These are phyloP conservation scores for Zophobas morio DNA, from an alignment of 1,140 invertebrate species.

Conservation along the genomic window DNA sequence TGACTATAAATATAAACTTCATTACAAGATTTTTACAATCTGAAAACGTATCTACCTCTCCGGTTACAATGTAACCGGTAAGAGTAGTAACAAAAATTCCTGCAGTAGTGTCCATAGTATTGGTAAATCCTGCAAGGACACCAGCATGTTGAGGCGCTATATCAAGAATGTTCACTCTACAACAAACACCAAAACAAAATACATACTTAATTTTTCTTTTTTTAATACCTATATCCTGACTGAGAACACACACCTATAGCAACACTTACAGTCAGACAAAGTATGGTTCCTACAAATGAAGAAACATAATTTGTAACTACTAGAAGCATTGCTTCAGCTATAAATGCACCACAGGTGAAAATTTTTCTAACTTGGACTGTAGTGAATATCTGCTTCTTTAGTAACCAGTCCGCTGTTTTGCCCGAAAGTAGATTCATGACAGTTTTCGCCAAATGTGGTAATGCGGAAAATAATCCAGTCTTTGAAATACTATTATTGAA, in stretches of 20 bases:
- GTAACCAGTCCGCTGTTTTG: conserved; percentile 84
- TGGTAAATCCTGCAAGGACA: conserved; percentile 89
- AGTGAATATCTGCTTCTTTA: conserved; percentile 75
- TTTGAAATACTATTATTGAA: conserved; percentile 80
- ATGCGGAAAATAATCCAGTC: conserved; percentile 85
- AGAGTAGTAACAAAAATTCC: conserved; percentile 89
- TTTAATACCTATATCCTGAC: conserved; percentile 84
- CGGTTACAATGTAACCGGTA: conserved; percentile 82
- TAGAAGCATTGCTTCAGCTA: conserved; percentile 90
- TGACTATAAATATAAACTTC: conserved; percentile 70
- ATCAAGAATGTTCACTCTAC: conserved; percentile 87
- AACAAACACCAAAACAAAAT: conserved; percentile 64
- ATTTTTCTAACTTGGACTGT: conserved; percentile 83
- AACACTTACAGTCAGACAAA: conserved; percentile 87
- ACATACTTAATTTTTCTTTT: neutral
- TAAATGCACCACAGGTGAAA: conserved; percentile 85
- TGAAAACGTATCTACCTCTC: conserved; percentile 72
- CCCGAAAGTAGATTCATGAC: conserved; percentile 86
- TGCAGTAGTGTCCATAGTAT: conserved; percentile 90
- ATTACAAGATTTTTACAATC: neutral
- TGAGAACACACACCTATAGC: conserved; percentile 91
- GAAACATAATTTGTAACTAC: conserved; percentile 80
- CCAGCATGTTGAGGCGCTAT: conserved; percentile 88
- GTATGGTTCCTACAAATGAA: conserved; percentile 77
- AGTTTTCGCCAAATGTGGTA: conserved; percentile 91